phyloP scores from a whole-genome alignment of 2,888 invertebrate genomes.

The Scaptodrosophila latifasciaeformis region DNA sequence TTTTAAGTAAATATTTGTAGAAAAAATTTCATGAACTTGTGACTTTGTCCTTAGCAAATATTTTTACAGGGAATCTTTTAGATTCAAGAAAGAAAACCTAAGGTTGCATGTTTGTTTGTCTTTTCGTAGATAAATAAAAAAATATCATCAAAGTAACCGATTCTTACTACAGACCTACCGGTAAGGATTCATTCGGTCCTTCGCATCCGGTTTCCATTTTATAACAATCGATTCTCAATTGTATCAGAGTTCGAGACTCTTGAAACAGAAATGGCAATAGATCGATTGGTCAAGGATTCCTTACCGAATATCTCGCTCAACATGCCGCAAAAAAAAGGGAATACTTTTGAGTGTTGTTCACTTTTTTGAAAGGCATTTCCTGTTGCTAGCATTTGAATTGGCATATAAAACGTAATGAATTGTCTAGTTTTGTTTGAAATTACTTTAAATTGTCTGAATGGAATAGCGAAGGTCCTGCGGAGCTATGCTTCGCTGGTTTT shows the following conservation, averaged over 20 bases:
- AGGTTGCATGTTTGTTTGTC: no score
- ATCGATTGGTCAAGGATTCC: constrained; percentile 35
- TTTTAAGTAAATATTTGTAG: constrained; percentile 33
- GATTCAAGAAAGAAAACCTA: no score
- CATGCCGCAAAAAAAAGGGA: constrained; percentile 34
- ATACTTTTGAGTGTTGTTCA: constrained; percentile 16
- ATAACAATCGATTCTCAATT: constrained; percentile 35
- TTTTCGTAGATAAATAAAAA: no score
- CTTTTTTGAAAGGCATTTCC: constrained; percentile 26
- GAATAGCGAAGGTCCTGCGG: constrained; percentile 44
- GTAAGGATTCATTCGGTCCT: no score
- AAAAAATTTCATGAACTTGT: constrained; percentile 26
- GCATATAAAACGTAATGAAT: constrained; percentile 58
- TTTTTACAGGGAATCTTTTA: constrained; percentile 32
- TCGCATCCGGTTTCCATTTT: constrained; percentile 25
- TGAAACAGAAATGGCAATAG: constrained; percentile 13
- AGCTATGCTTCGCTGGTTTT: constrained; percentile 53
- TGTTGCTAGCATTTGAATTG: constrained; percentile 44
- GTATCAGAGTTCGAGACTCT: constrained; percentile 22
- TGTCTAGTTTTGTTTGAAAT: constrained; percentile 9
- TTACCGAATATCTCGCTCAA: constrained; percentile 18
- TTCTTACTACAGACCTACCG: no score
- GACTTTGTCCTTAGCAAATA: constrained; percentile 15
- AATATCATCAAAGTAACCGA: no score
- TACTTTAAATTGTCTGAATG: constrained; percentile 16